phyloP scores from a whole-genome alignment of 2,113 vertebrate genomes.

The Nothoprocta perdicaria region DNA sequence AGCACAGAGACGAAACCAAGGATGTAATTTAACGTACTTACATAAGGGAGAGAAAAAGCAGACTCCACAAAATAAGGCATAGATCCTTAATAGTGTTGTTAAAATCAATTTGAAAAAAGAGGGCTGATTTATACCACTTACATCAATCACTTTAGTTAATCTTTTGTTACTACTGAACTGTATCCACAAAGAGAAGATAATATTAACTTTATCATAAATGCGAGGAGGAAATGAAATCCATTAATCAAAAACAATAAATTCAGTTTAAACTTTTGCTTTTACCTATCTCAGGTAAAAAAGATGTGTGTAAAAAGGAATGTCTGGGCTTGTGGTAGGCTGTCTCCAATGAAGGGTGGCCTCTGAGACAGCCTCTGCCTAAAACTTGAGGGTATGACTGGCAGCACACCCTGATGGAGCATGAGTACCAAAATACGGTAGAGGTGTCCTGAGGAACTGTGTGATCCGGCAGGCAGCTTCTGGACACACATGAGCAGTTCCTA shows the following conservation, averaged over 20 bases:
- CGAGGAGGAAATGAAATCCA: neutral
- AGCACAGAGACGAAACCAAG: neutral
- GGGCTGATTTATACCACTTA: neutral
- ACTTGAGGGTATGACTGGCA: neutral
- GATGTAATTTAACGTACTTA: neutral
- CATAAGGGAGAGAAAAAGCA: neutral
- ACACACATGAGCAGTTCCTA: neutral
- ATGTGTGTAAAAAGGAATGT: neutral
- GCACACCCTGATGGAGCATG: neutral
- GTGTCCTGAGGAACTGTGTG: neutral
- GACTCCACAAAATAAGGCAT: neutral
- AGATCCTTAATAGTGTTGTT: neutral
- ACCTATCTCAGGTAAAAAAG: neutral
- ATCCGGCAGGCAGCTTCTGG: neutral
- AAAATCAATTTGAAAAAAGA: neutral
- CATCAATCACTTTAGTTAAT: neutral
- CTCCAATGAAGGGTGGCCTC: neutral
- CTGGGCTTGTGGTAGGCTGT: fast-evolving
- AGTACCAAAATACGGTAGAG: neutral
- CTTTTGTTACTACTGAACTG: neutral
- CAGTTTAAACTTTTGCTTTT: neutral
- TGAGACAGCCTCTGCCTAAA: neutral
- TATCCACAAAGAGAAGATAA: neutral
- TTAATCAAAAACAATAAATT: neutral
- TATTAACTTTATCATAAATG: neutral